Conservation (phyloP, 2,888 invertebrate species). For the Rhagonycha lutea region DNA sequence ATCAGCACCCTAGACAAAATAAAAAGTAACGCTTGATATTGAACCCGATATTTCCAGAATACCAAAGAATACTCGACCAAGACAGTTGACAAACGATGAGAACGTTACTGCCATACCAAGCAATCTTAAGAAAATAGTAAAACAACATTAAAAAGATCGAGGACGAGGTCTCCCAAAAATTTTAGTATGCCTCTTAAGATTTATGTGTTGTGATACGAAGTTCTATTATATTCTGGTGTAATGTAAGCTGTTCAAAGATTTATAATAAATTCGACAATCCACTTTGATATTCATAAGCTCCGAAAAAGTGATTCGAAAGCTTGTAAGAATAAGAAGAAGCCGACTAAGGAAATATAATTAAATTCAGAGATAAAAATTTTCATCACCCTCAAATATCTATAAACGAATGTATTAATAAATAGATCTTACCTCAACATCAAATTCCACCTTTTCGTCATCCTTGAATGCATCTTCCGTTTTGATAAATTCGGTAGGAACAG, state of each 20-base stretch:
- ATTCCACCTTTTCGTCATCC: neutral
- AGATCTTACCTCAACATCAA: neutral
- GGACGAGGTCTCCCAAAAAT: neutral
- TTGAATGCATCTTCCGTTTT: neutral
- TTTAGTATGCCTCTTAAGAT: neutral
- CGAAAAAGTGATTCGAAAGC: neutral
- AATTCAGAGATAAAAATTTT: neutral
- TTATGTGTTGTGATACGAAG: neutral
- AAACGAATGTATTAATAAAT: neutral
- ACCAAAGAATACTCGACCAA: conserved; percentile 9
- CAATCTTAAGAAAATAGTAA: conserved; percentile 1
- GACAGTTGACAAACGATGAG: conserved; percentile 17
- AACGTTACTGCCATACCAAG: conserved; percentile 12
- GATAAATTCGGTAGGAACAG: conserved; percentile 5
- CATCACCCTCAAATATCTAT: neutral
- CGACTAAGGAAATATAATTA: neutral
- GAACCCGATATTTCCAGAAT: conserved; percentile 13
- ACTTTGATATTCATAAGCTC: neutral
- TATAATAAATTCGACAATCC: neutral
- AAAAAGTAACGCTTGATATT: conserved; percentile 11
- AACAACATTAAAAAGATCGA: neutral
- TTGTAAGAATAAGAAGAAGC: neutral
- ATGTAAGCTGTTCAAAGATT: neutral
- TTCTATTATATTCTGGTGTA: neutral
- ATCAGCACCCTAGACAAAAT: conserved; percentile 5